Percentiles rank a stretch among this genome's conserved stretches.
Conservation (phyloP, 92 coral and sea anemone species). For the Muricea muricata region DNA sequence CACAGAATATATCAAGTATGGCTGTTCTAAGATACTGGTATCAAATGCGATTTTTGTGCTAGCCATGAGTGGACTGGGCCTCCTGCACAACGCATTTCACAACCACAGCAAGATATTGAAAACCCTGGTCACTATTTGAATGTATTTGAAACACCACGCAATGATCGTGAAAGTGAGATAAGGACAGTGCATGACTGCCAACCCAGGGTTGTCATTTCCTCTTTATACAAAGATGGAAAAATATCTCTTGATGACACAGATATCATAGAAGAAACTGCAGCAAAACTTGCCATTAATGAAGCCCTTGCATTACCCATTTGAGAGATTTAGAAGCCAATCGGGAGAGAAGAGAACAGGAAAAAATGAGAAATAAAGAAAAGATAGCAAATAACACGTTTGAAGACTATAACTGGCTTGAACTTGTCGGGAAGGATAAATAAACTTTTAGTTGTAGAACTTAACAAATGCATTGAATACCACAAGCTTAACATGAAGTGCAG, state of each 20-base stretch:
- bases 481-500: slow-evolving; percentile 25
- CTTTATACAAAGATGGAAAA: slow-evolving; percentile 3
- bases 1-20: slow-evolving; percentile 31
- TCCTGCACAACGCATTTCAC: slow-evolving; percentile 44
- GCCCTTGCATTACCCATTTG: slow-evolving; percentile 13
- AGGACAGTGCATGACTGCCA: slow-evolving; percentile 50
- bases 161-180: slow-evolving; percentile 5
- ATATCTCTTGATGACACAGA: slow-evolving; percentile 30
- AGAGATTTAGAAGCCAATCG: not conserved
- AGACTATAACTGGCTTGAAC: slow-evolving; percentile 37
- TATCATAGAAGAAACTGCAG: slow-evolving; percentile 3
- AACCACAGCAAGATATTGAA: slow-evolving; percentile 24
- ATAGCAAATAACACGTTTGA: slow-evolving; percentile 30
- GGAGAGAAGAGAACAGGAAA: not conserved
- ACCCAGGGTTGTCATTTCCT: slow-evolving; percentile 26
- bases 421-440: slow-evolving; percentile 33
- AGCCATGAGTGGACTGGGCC: slow-evolving; percentile 29
- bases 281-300: slow-evolving; percentile 23
- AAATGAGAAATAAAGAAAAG: slow-evolving; percentile 29
- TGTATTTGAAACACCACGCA: slow-evolving; percentile 23
- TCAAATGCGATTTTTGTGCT: slow-evolving; percentile 28
- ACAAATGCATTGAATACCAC: not conserved
- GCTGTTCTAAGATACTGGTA: slow-evolving; percentile 9
- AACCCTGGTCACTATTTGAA: slow-evolving; percentile 56
- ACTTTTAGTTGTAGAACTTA: slow-evolving; percentile 34